phyloP scores from a whole-genome alignment of 2,797 vertebrate species.

The Sebastes baramenuke region DNA sequence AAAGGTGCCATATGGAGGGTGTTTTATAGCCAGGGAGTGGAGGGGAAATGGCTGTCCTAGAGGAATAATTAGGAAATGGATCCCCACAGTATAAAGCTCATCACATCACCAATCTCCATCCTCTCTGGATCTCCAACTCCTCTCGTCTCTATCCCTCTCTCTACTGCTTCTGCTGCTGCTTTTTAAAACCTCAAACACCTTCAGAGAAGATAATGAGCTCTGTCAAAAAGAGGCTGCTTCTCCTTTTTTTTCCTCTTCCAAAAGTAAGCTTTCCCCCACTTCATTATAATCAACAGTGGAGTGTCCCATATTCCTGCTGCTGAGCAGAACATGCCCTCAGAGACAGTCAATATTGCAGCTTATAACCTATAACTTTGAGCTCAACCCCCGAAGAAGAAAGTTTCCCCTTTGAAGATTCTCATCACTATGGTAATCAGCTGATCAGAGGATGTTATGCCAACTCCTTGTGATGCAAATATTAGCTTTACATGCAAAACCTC shows the following conservation, averaged over 20 bases:
- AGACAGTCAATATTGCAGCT: slow-evolving; percentile 68
- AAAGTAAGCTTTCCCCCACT: slow-evolving; percentile 47
- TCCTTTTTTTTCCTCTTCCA: slow-evolving; percentile 24
- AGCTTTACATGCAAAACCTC: slow-evolving; percentile 57
- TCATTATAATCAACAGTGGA: slow-evolving; percentile 67
- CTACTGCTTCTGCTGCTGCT: slow-evolving; percentile 11
- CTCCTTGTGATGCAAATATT: slow-evolving; percentile 71
- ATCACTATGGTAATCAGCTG: slow-evolving; percentile 73
- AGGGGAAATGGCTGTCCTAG: slow-evolving; percentile 46
- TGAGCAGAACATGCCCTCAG: slow-evolving; percentile 66
- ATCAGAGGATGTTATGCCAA: slow-evolving; percentile 61
- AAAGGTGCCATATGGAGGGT: slow-evolving; percentile 71
- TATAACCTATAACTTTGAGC: slow-evolving; percentile 70
- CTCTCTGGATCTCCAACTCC: slow-evolving; percentile 34
- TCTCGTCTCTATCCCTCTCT: slow-evolving; percentile 2
- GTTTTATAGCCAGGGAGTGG: slow-evolving; percentile 54
- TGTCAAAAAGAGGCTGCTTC: slow-evolving; percentile 57
- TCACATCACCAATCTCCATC: slow-evolving; percentile 62
- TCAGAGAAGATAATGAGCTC: slow-evolving; percentile 74
- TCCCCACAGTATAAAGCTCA: slow-evolving; percentile 60
- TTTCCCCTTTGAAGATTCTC: slow-evolving; percentile 66
- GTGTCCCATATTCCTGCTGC: slow-evolving; percentile 68
- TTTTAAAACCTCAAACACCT: slow-evolving; percentile 71
- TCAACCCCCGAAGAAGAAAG: slow-evolving; percentile 53
- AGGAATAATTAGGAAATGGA: slow-evolving; percentile 76